Evolutionary conservation across 2,113 vertebrate genomes (phyloP), one percentile per base, ranked within the genome.

Genomic region (Zingel zingel): DNA sequence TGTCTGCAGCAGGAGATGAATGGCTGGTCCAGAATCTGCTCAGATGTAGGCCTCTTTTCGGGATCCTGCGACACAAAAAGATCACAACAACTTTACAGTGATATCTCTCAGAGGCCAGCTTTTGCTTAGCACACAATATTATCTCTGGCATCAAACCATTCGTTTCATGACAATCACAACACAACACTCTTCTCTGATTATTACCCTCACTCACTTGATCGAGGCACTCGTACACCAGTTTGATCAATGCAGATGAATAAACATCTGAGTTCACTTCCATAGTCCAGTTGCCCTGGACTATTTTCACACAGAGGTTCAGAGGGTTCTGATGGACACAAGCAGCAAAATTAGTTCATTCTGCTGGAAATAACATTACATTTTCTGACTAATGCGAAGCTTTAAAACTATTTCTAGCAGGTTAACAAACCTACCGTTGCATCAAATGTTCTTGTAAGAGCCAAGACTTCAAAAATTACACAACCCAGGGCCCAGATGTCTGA

Each of bases 401-500:
- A 1, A 45, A 66, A 30, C 4, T 5, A 54, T n/a, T 43, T 27
- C 0, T 19, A 11, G 51, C 18, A 53, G 64, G 36, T 36, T 3
- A 57, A 19, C 15, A 48, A 76, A 77, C 96, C 94, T 95, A 99
- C 98, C 83, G 98, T 99, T 48, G 98, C 98, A 95, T 99, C 98
- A 92, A 99, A 99, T 11, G 98, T 99, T 93, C 97, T 96, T 82
- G 97, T 99, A 67, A 99, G 94, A 3, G 98, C 98, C 67, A 99
- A 95, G 47, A 99, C 92, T 91, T 99, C 98, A 91, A 96, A 99
- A 87, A 98, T 90, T 54, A 99, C 98, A 87, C 98, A 99, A 62
- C 98, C 98, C 92, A 99, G 96, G 58, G 98, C 98, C 98, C 98
- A 99, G 90, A 99, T 99, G 92, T 99, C 98, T 1, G 98, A 99